These are phyloP conservation scores for Corythornis leucogaster DNA, from an alignment of 2,797 vertebrate species.

Conservation along the genomic window DNA sequence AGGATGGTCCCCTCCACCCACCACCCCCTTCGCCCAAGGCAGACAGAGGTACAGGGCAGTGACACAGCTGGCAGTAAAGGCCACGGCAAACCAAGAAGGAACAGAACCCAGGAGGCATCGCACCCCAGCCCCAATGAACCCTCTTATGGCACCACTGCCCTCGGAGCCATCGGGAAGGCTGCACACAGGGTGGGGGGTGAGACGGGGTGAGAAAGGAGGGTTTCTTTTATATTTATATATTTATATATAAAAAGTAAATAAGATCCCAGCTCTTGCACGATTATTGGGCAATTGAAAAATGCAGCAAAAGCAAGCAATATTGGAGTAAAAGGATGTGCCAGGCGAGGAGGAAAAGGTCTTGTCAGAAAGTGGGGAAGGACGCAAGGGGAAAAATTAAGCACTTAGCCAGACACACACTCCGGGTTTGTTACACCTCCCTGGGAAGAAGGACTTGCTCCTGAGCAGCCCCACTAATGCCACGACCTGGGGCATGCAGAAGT, in stretches of 20 bases:
- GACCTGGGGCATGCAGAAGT: neutral
- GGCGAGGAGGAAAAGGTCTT: slow-evolving; percentile 57
- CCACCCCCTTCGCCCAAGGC: neutral
- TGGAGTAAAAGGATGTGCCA: slow-evolving; percentile 57
- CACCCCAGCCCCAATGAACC: neutral
- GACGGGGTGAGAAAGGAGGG: neutral
- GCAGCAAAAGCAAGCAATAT: slow-evolving; percentile 76
- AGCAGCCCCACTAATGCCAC: neutral
- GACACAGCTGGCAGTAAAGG: slow-evolving; percentile 23
- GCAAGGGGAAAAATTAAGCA: slow-evolving; percentile 15
- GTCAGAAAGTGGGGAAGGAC: neutral
- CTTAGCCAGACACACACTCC: slow-evolving; percentile 33
- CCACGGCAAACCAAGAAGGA: neutral
- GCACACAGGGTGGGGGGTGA: neutral
- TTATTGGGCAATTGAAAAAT: slow-evolving; percentile 70
- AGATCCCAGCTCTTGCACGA: slow-evolving; percentile 72
- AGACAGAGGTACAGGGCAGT: neutral
- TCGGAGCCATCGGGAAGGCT: neutral
- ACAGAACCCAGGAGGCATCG: neutral
- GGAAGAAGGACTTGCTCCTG: neutral
- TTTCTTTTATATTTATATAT: slow-evolving; percentile 56
- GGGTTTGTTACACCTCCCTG: slow-evolving; percentile 40
- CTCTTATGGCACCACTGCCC: neutral
- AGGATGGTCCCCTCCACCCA: neutral
- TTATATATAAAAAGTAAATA: slow-evolving; percentile 76